Base-by-base conservation (phyloP, 2,113 vertebrate genomes). In the Oreochromis spilurus region DNA sequence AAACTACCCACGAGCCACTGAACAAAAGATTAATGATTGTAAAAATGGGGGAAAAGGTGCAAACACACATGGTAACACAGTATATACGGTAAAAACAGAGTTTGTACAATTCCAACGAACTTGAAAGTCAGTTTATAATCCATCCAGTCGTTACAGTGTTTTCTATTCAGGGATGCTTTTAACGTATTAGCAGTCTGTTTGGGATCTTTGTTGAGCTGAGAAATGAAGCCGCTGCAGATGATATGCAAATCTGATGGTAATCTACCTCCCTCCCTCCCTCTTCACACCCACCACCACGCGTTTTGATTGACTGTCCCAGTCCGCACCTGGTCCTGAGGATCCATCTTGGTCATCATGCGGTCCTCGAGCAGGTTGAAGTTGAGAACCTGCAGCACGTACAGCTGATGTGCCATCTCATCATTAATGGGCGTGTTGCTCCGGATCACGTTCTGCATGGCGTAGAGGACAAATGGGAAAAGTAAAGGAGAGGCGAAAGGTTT, bases 301-400 rank as follows among this genome's bases (percentile, higher is more conserved):
- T 38, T 65, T 67, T 67, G 34, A 19, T 11, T 24, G 3, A 45
- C 21, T 45, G 29, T 34, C 12, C 62, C 48, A 24, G 19, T n/a
- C 7, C 82, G 31, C 84, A 99, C 99, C 96, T 99, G 99, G 93
- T 99, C 99, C 94, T 99, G 98, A 36, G 98, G 99, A 92, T 99
- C 99, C 99, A 99, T 99, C 96, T 99, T 99, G 87, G 99, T 99
- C 98, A 99, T 99, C 99, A 99, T 98, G 86, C 99, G 97, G 93
- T 99, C 99, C 94, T 99, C 99, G 91, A 99, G 93, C 84, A 99
- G 97, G 92, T 99, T 99, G 84, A 99, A 99, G 75, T 97, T 99
- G 58, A 99, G 97, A n/a, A 99, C 98, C 96, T 99, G 99, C 11
- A 98, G 96, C 78, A 99, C 98, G 6, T 99, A 99, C 9, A 99